These are phyloP conservation scores for Lanistes nyassanus DNA, from an alignment of 1,140 invertebrate genomes.

Conservation along the genomic window DNA sequence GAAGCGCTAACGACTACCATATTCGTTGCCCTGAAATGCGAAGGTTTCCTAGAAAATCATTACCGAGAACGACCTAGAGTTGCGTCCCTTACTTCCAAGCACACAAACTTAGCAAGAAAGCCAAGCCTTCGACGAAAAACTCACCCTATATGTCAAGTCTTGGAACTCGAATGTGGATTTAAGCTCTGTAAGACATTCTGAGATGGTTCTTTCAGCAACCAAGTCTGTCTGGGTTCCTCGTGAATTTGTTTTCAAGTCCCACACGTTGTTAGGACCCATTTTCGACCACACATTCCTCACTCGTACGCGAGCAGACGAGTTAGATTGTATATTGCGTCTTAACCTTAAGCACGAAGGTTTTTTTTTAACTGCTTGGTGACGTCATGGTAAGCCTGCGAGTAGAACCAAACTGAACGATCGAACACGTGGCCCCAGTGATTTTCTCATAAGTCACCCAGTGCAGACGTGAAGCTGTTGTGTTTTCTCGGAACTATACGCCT, in stretches of 20 bases:
- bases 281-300: no score
- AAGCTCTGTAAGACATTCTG: constrained; percentile 12
- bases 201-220: constrained; percentile 13
- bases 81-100: constrained; percentile 8
- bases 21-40: not conserved
- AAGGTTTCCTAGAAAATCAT: constrained; percentile 14
- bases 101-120: not conserved
- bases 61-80: not conserved
- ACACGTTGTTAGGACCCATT: not conserved
- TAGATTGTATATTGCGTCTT: no score
- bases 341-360: no score
- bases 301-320: no score
- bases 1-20: no score
- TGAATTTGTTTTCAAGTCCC: constrained; percentile 9
- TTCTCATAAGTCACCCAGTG: no score
- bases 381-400: no score
- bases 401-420: no score
- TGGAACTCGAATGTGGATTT: constrained; percentile 14
- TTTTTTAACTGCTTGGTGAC: no score
- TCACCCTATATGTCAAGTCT: constrained; percentile 21
- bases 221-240: constrained; percentile 19
- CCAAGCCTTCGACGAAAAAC: not conserved
- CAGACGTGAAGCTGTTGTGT: no score
- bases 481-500: no score
- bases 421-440: no score